Base-by-base conservation (phyloP, 2,113 vertebrate genomes). In the Psilopogon haemacephalus region DNA sequence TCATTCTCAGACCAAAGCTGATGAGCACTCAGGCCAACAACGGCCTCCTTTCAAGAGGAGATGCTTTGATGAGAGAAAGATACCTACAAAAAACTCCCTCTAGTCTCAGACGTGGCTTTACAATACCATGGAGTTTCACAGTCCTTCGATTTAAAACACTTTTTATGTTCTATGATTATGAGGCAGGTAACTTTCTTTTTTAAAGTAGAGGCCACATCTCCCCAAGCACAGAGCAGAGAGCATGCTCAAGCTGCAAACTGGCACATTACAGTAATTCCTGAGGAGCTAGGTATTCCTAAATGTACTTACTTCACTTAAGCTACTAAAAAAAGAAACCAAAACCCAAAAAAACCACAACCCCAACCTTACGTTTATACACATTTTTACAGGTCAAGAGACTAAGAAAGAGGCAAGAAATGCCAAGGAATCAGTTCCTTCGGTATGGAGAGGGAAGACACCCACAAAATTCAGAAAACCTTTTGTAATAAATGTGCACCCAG, bases 221-320 rank as follows among this genome's bases (percentile, higher is more conserved):
- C 62, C 86, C 11, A 18, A 3, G 59, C 28, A 81, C 46, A 78
- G 59, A 82, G 83, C 68, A 46, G 90, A 86, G 42, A 27, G 32
- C 59, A 33, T 0, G 3, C 32, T 20, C 0, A 0, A 71, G 77
- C 73, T 40, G 42, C 62, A 86, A 32, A 37, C 0, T 0, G 8
- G 48, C 62, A 58, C 6, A 1, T 26, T 14, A 48, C n/a, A 13
- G n/a, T 55, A 79, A n/a, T 52, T 82, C 56, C 72, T 0, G 3
- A 65, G 38, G 40, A 94, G 23, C 28, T 0, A 42, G 5, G 10
- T 44, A 48, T 15, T 59, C 67, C 73, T 59, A 52, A 77, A 85
- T 0, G 18, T 21, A 62, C 54, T 48, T 62, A 54, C 40, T 64
- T 62, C 71, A n/a, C 27, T 11, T 55, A 65, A 83, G 67, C 30